These are phyloP conservation scores for Trematomus loennbergii DNA, from an alignment of 2,113 vertebrate genomes.

Conservation along the genomic window DNA sequence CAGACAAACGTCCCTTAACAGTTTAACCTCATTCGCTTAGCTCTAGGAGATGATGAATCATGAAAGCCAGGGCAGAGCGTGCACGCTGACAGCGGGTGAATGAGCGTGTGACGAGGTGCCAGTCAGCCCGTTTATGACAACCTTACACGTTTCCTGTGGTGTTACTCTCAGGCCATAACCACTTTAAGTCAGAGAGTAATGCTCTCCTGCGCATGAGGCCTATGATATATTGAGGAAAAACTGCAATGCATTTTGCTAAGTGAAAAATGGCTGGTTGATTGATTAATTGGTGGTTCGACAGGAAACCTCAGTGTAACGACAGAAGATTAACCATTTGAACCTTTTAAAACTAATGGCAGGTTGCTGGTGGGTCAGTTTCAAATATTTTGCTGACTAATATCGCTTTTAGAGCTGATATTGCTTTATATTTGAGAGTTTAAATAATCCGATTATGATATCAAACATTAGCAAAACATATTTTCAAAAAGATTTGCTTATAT, in stretches of 20 bases:
- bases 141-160: constrained; percentile 21
- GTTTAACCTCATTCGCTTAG: constrained; percentile 61
- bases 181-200: constrained; percentile 29
- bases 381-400: no score
- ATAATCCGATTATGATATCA: no score
- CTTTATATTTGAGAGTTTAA: no score
- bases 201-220: not conserved
- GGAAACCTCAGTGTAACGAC: not conserved
- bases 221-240: not conserved
- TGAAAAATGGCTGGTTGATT: not conserved
- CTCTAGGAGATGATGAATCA: constrained; percentile 56
- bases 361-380: no score
- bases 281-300: not conserved
- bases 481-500: no score
- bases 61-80: constrained; percentile 11
- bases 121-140: constrained; percentile 45
- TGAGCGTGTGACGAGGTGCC: constrained; percentile 49
- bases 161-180: constrained; percentile 46
- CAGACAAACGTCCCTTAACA: constrained; percentile 63
- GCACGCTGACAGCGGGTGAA: constrained; percentile 12
- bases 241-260: not conserved
- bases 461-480: no score
- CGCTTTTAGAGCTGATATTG: no score
- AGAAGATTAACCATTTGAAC: not conserved
- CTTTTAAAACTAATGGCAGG: not conserved